Conservation (phyloP, 2,888 invertebrate genomes). For the Drosophila anomalata region DNA sequence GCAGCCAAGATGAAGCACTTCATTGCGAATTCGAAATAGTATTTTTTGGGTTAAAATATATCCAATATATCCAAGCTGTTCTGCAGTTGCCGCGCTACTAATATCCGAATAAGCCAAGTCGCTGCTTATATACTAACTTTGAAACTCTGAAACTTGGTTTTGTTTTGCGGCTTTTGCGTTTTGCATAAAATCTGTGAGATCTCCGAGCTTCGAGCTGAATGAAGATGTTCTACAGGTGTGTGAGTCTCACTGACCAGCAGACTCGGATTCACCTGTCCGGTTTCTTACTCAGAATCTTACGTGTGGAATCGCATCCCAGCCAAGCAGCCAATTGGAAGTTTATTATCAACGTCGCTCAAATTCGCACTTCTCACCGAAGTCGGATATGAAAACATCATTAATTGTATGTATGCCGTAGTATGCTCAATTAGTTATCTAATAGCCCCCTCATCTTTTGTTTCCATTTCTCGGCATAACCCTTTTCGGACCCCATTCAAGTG, state of each 20-base stretch:
- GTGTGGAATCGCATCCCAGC: slow-evolving; percentile 12
- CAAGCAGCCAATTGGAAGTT: slow-evolving; percentile 60
- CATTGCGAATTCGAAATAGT: slow-evolving; percentile 51
- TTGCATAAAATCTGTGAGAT: slow-evolving; percentile 68
- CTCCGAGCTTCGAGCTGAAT: slow-evolving; percentile 59
- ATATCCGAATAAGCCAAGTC: slow-evolving; percentile 56
- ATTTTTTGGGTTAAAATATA: not conserved
- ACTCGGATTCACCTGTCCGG: slow-evolving; percentile 62
- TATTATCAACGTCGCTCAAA: slow-evolving; percentile 62
- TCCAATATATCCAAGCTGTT: slow-evolving; percentile 44
- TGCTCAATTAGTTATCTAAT: slow-evolving; percentile 76
- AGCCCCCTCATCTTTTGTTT: slow-evolving; percentile 33
- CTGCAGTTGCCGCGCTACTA: slow-evolving; percentile 58
- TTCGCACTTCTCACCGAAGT: slow-evolving; percentile 66
- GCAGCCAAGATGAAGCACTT: slow-evolving; percentile 77
- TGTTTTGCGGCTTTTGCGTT: slow-evolving; percentile 51
- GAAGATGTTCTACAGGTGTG: slow-evolving; percentile 61
- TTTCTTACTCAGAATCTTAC: slow-evolving; percentile 73
- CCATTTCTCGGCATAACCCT: slow-evolving; percentile 6
- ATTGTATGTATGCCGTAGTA: slow-evolving; percentile 54
- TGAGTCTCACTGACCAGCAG: slow-evolving; percentile 14
- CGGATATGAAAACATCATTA: slow-evolving; percentile 57
- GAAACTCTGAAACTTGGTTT: slow-evolving; percentile 48
- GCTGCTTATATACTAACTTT: slow-evolving; percentile 72
- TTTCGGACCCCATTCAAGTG: slow-evolving; percentile 53